Conservation (phyloP, 2,113 vertebrate genomes). For the Tragelaphus buxtoni region DNA sequence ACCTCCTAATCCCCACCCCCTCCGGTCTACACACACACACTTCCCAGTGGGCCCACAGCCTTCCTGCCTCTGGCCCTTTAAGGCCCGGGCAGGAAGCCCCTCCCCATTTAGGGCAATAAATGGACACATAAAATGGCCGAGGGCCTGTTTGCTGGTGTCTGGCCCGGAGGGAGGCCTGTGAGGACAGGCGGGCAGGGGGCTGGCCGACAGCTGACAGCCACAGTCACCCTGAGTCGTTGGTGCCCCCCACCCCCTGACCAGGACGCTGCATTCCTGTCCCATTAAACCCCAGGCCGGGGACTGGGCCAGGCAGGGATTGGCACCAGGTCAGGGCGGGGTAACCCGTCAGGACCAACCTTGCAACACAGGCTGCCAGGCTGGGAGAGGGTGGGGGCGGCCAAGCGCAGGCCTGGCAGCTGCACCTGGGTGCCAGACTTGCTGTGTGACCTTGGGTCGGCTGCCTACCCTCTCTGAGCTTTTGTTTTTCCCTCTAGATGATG, state of each 20-base stretch:
- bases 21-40: neutral
- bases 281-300: slow-evolving; percentile 69
- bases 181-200: neutral
- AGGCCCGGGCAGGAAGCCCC: slow-evolving; percentile 73
- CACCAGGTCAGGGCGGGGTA: slow-evolving; percentile 74
- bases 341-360: slow-evolving; percentile 74
- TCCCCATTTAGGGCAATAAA: slow-evolving; percentile 74
- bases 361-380: slow-evolving; percentile 45
- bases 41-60: slow-evolving; percentile 34
- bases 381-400: neutral
- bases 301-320: slow-evolving; percentile 73
- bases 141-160: slow-evolving; percentile 36
- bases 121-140: slow-evolving; percentile 65
- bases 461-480: slow-evolving; percentile 46
- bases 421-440: slow-evolving; percentile 37
- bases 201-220: neutral
- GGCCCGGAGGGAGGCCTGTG: neutral
- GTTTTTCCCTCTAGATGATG: neutral
- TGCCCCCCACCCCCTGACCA: neutral
- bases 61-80: slow-evolving; percentile 74
- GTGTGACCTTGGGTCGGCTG: slow-evolving; percentile 21
- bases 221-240: neutral
- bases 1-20: neutral
- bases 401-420: neutral
- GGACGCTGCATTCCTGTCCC: slow-evolving; percentile 63